Evolutionary conservation across 2,113 vertebrate species (phyloP), one percentile per base, ranked within the genome.

Genomic region (Nerophis ophidion): DNA sequence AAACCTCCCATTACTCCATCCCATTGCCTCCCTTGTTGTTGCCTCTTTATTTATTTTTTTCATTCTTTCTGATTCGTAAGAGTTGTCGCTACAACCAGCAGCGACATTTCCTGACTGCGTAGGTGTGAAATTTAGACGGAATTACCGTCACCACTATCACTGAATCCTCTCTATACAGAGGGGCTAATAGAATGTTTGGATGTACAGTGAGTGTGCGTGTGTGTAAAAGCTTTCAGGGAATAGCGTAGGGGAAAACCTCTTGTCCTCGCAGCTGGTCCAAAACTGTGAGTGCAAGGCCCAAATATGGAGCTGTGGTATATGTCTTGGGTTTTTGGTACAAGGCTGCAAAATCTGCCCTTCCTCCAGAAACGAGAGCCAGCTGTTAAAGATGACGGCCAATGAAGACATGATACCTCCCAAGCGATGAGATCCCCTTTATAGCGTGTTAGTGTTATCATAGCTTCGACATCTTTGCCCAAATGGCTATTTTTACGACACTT

Each of bases 241-340:
- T 12, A 60, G 66, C 63, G 48, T 52, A 34, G 63, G 70, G 68
- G 72, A 48, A 76, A 82, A 80, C 62, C 63, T 84, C 78, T 78
- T 58, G 69, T 72, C 77, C 59, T 13, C 60, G 66, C 81, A 85
- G 83, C 84, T 87, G 82, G 77, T 66, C 68, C 75, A 65, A 70
- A 72, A 70, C 79, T 73, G 63, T 54, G 69, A 81, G 63, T 62
- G 51, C 46, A 33, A 81, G 72, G 73, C 57, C 84, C 79, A 85
- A 85, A 86, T 85, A 85, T 78, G 86, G 86, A 81, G 75, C 64
- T 69, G 60, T 67, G 66, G 62, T 81, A 70, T 70, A 80, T 38
- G 74, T 80, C 71, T 76, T 63, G 67, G 62, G 71, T 72, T 80
- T 85, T 81, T 84, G 77, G 68, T 76, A 54, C 76, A 73, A 65